Base-by-base conservation (phyloP, 2,888 invertebrate genomes). In the Zhuqinia jingwanae region DNA sequence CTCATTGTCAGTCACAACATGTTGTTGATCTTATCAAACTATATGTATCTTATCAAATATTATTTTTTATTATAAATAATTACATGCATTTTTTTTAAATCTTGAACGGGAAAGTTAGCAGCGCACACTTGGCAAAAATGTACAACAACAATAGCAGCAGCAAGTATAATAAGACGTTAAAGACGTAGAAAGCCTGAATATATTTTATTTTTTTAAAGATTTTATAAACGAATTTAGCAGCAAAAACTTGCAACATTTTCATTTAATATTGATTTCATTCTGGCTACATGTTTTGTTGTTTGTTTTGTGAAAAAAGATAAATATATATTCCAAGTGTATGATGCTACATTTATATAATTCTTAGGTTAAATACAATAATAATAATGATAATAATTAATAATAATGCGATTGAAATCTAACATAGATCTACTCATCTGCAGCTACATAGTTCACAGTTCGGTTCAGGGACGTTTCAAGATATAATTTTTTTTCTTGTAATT, bases 371-470 rank as follows among this genome's bases (percentile, higher is more conserved):
- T 36, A 36, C 8, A 36, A 6, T 36, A 36, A 36, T 36, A 50
- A 8, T 50, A n/a, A 50, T 36, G 36, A 36, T 36, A 36, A 36
- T 36, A 36, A 36, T 36, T 36, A 36, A 8, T 36, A 22, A 45
- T 45, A 47, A 68, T 68, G 68, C 68, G 68, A 68, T 68, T 68
- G 68, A 68, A 45, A 68, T 45, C 45, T 68, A 68, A 68, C 15
- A 75, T 27, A 75, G 5, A 50, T 58, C 84, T 86, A 79, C 60
- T 77, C 79, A 42, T 86, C 86, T 86, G 86, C 86, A 86, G 86
- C 86, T 86, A 86, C 86, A 76, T 68, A 81, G 86, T 86, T 86
- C 86, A 86, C 86, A 86, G 86, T 86, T 86, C 86, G 86, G 86
- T 86, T 86, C 81, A 86, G 86, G 86, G 86, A 86, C 86, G 86